These are phyloP conservation scores for Acrossocheilus fasciatus DNA, from an alignment of 2,797 vertebrate species.

Conservation along the genomic window DNA sequence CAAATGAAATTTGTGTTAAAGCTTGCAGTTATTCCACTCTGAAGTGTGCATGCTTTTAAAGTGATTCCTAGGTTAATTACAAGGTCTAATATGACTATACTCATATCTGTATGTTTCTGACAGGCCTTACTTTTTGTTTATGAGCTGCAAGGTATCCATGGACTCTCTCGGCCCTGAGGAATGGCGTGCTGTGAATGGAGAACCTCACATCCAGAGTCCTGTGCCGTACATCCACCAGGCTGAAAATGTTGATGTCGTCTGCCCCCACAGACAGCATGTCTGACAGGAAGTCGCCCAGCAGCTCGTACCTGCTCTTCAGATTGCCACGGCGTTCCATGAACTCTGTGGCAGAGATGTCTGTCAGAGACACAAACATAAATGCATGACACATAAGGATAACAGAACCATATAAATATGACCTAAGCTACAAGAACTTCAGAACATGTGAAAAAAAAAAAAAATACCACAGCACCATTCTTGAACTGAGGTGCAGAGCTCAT, in stretches of 20 bases:
- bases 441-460: not conserved
- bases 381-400: conserved; percentile 44
- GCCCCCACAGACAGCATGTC: conserved; percentile 78
- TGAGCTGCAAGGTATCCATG: conserved; percentile 83
- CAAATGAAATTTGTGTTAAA: not conserved
- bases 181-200: conserved; percentile 71
- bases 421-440: conserved; percentile 35
- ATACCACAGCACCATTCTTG: conserved; percentile 23
- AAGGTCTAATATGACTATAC: not conserved
- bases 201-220: conserved; percentile 82
- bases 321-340: conserved; percentile 80
- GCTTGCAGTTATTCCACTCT: not conserved
- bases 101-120: not conserved
- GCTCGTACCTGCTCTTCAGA: conserved; percentile 74
- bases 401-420: conserved; percentile 40
- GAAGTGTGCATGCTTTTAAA: conserved; percentile 6
- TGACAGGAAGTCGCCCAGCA: conserved; percentile 82
- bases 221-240: conserved; percentile 77
- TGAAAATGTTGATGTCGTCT: conserved; percentile 81
- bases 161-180: conserved; percentile 82
- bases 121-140: conserved; percentile 82
- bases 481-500: conserved; percentile 36
- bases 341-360: conserved; percentile 84
- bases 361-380: conserved; percentile 54
- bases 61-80: conserved; percentile 9